phyloP scores from a whole-genome alignment of 2,888 invertebrate species.

The Allacma fusca region DNA sequence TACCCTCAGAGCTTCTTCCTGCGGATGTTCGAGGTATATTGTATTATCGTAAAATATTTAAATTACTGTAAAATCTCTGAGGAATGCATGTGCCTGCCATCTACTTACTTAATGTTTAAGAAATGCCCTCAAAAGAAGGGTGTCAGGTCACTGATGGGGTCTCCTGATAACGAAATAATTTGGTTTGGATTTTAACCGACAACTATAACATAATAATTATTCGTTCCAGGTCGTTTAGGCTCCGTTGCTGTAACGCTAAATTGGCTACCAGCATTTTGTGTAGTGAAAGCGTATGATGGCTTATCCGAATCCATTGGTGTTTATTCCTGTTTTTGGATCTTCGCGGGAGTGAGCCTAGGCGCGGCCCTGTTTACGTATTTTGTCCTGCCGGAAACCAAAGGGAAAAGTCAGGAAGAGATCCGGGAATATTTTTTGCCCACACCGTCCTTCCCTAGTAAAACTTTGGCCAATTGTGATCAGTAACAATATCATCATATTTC shows the following conservation, averaged over 20 bases:
- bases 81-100: no score
- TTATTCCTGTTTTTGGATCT: slow-evolving; percentile 17
- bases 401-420: slow-evolving; percentile 24
- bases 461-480: no score
- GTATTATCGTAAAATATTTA: slow-evolving; percentile 3
- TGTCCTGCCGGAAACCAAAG: no score
- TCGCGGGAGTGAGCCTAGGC: neutral
- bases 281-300: slow-evolving; percentile 62
- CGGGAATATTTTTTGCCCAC: slow-evolving; percentile 9
- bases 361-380: neutral
- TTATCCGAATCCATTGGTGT: slow-evolving; percentile 3
- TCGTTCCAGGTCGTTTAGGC: slow-evolving; percentile 72
- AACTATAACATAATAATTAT: no score
- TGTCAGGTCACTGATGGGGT: no score
- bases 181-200: no score
- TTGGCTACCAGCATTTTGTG: slow-evolving; percentile 75
- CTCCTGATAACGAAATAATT: no score
- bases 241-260: slow-evolving; percentile 78
- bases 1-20: slow-evolving; percentile 13
- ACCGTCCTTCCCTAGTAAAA: no score
- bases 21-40: slow-evolving; percentile 21
- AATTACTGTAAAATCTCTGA: no score
- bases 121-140: no score
- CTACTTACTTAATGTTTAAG: no score
- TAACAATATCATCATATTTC: no score